Conservation (phyloP, 1,140 invertebrate species). For the Zeugodacus cucurbitae region DNA sequence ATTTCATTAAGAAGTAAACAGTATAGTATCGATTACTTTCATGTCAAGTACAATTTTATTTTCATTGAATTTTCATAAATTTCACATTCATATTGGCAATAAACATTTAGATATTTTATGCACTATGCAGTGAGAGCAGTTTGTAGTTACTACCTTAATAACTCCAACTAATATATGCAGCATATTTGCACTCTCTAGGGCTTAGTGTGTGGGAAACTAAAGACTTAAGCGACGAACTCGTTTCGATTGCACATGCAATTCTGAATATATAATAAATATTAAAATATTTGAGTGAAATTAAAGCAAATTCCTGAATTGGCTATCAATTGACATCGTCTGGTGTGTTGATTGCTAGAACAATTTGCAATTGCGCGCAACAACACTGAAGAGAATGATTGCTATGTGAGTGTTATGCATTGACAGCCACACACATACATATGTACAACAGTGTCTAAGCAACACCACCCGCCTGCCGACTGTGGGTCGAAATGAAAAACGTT, state of each 20-base stretch:
- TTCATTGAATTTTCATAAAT: neutral
- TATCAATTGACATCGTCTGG: neutral
- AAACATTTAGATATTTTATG: neutral
- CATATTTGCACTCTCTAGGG: neutral
- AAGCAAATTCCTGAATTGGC: neutral
- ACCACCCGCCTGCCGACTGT: conserved; percentile 7
- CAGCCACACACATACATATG: neutral
- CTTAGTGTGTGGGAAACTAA: neutral
- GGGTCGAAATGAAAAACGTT: conserved; percentile 11
- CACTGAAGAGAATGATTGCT: neutral
- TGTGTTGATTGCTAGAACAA: conserved; percentile 12
- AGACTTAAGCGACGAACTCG: conserved; percentile 21
- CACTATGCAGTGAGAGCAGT: too few relatives aligned
- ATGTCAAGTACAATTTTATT: too few relatives aligned
- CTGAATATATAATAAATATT: neutral
- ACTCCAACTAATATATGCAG: neutral
- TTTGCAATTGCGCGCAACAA: neutral
- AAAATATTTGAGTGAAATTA: conserved; percentile 1
- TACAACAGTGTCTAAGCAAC: neutral
- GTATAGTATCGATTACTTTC: too few relatives aligned
- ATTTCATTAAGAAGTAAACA: neutral
- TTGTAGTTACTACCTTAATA: too few relatives aligned
- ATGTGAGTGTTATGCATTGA: neutral
- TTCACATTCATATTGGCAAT: neutral
- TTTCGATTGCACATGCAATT: neutral